Evolutionary conservation across 1,140 invertebrate genomes (phyloP), one percentile per base, ranked within the genome.

Genomic region (Bombus confusus): DNA sequence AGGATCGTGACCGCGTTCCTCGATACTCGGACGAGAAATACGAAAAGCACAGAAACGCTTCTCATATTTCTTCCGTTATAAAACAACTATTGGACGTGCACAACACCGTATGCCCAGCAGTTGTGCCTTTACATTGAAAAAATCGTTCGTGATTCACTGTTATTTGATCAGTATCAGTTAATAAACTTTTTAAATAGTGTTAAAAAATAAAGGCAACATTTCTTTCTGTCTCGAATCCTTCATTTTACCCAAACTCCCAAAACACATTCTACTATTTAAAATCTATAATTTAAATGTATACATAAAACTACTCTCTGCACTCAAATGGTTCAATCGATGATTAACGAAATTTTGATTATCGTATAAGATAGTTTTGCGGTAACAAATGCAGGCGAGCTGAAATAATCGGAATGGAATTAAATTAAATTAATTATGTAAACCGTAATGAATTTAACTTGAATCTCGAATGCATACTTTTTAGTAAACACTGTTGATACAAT

Each of bases 151-250:
- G 82, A 71, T 79, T 79, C 68, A 80, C 57, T 80, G 83, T 85
- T 85, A 85, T 80, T 85, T 62, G 76, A 85, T 80, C 77, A 43
- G 77, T 85, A 85, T 85, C 76, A 37, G 68, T 84, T 84, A 80
- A 85, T 85, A 80, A 85, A 85, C 83, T 85, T 85, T 85, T 85
- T 85, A 85, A 85, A 80, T 85, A 85, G 77, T 80, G 83, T 85
- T 85, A 80, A 85, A 37, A 59, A 73, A 80, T 52, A 83, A 69
- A 68, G 57, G 22, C 18, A 59, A 62, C 37, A 10, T 80, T 71
- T 72, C 52, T 80, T 80, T 62, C 66, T 52, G 43, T 84, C 66
- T n/a, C 15, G 9, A 37, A n/a, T 59, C 75, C 83, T 72, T 80
- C 28, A 59, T 64, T 39, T 73, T 10, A 59, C 39, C 75, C 52